phyloP scores from a whole-genome alignment of 2,113 vertebrate genomes.

The Sinosuthora webbiana region DNA sequence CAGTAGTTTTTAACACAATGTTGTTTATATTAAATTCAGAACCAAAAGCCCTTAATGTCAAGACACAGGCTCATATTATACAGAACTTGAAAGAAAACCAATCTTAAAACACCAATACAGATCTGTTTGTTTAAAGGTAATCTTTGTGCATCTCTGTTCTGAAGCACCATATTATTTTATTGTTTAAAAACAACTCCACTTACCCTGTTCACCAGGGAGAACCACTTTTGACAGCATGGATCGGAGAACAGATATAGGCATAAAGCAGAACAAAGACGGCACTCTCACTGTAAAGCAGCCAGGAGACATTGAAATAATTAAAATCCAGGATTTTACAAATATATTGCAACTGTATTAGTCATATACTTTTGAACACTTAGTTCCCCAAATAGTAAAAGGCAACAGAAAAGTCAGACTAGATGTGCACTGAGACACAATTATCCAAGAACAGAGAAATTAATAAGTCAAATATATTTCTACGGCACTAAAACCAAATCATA shows the following conservation, averaged over 20 bases:
- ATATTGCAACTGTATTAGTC: not conserved
- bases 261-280: slow-evolving; percentile 79
- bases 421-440: not conserved
- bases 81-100: not conserved
- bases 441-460: not conserved
- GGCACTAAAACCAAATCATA: not conserved
- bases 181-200: slow-evolving; percentile 40
- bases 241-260: slow-evolving; percentile 89
- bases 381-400: not conserved
- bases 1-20: not conserved
- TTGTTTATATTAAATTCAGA: not conserved
- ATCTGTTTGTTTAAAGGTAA: not conserved
- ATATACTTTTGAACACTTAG: not conserved
- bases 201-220: slow-evolving; percentile 87
- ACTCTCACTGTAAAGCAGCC: slow-evolving; percentile 78
- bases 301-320: not conserved
- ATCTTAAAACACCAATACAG: not conserved
- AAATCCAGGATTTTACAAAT: not conserved
- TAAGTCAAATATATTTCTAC: not conserved
- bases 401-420: not conserved
- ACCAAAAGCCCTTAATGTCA: not conserved
- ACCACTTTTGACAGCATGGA: slow-evolving; percentile 93
- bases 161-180: not conserved
- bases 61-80: not conserved
- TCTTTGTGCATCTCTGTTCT: not conserved